Percentiles rank a stretch among this genome's conserved stretches.
These are phyloP conservation scores for Cetoscarus ocellatus DNA, from an alignment of 2,797 vertebrate genomes.

Conservation along the genomic window DNA sequence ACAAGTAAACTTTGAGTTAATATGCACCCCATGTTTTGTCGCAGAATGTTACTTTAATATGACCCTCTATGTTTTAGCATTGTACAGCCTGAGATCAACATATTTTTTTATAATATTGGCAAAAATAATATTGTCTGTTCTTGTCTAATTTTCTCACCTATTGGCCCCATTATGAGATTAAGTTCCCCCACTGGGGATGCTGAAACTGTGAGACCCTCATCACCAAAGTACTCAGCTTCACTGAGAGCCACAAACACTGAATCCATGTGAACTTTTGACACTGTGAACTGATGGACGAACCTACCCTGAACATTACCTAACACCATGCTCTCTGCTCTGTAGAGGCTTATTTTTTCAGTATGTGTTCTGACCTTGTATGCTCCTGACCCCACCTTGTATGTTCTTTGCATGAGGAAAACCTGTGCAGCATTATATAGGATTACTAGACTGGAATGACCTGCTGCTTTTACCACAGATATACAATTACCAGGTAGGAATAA, in stretches of 20 bases:
- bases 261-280: conserved; percentile 7
- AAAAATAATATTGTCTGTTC: not conserved
- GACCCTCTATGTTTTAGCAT: not conserved
- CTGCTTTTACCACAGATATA: conserved; percentile 67
- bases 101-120: not conserved
- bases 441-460: conserved; percentile 72
- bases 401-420: conserved; percentile 52
- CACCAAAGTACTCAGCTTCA: not conserved
- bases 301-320: conserved; percentile 9
- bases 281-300: conserved; percentile 11
- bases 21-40: not conserved
- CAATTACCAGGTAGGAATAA: conserved; percentile 73
- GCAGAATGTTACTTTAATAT: too few species aligned
- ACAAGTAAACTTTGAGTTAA: too few species aligned
- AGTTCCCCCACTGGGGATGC: not conserved
- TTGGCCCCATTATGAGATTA: not conserved
- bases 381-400: conserved; percentile 50
- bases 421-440: conserved; percentile 69
- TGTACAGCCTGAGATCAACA: not conserved
- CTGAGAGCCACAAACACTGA: not conserved
- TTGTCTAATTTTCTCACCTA: not conserved
- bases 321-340: conserved; percentile 10
- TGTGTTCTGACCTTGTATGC: conserved; percentile 37
- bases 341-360: not conserved
- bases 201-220: not conserved